Conservation (phyloP, 2,113 vertebrate species). For the Hippopotamus amphibius region DNA sequence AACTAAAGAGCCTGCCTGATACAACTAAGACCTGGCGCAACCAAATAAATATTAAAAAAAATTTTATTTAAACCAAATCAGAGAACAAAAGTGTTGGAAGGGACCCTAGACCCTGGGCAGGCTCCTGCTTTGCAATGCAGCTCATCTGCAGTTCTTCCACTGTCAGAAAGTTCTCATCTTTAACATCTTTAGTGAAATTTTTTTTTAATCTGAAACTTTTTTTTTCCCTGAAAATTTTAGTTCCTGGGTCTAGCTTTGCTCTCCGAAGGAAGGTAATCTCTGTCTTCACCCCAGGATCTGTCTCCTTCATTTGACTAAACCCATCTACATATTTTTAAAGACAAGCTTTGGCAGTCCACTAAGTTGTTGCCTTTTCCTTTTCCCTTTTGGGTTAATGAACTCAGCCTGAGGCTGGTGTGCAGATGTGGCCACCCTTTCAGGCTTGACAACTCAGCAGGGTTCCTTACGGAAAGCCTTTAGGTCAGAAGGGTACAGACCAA, state of each 20-base stretch:
- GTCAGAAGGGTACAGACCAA: background rate
- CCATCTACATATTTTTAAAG: constrained; percentile 1
- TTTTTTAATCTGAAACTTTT: background rate
- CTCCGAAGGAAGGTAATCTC: background rate
- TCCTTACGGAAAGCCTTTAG: background rate
- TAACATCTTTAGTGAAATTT: background rate
- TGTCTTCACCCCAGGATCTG: background rate
- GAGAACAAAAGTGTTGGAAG: background rate
- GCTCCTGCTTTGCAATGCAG: background rate
- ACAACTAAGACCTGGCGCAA: no score
- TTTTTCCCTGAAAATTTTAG: background rate
- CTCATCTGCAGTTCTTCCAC: background rate
- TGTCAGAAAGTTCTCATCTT: background rate
- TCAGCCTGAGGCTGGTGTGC: background rate
- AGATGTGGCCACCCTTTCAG: background rate
- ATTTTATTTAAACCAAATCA: background rate
- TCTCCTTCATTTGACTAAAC: background rate
- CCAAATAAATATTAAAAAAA: no score
- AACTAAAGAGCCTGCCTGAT: no score
- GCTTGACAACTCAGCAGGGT: background rate
- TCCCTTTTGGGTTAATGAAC: background rate
- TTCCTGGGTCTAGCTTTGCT: background rate
- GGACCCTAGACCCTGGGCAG: background rate
- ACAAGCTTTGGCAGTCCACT: background rate
- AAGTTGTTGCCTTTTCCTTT: background rate